Base-by-base conservation (phyloP, 2,888 invertebrate species). In the Ecdyonurus torrentis region DNA sequence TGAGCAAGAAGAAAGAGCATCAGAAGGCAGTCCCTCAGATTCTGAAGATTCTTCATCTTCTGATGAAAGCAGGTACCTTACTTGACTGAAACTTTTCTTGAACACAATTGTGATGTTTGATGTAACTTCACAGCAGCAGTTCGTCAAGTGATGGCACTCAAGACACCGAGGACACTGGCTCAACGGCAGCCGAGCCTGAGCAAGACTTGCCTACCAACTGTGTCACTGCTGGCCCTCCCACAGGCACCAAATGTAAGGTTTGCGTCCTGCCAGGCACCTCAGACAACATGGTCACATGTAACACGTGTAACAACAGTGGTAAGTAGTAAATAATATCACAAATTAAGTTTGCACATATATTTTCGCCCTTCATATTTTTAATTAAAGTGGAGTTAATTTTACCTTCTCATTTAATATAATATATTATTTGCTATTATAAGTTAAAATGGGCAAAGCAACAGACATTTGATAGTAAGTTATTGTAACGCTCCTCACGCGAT, bases 281-380 rank as follows among this genome's bases (percentile, higher is more conserved):
- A 53, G 79, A 78, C 66, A 79, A 78, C 69, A 74, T 74, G 52
- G 78, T 84, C 59, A 77, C 78, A 63, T 84, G 84, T 71, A 79
- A 81, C 5, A 80, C 81, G 63, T 84, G 84, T 70, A 77, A 76
- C 66, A 76, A 77, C 67, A 74, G 76, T 69, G 88, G 89, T 79
- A 80, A 80, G 71, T 23, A n/a, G n/a, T n/a, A n/a, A n/a, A n/a
- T n/a, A n/a, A n/a, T n/a, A n/a, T n/a, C n/a, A n/a, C n/a, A n/a
- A n/a, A n/a, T n/a, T n/a, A n/a, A n/a, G n/a, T n/a, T n/a, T n/a
- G n/a, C n/a, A n/a, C n/a, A n/a, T n/a, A n/a, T n/a, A n/a, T n/a
- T n/a, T n/a, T n/a, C n/a, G n/a, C n/a, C n/a, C n/a, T n/a, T n/a
- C n/a, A n/a, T n/a, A n/a, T n/a, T n/a, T n/a, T n/a, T n/a, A n/a